A percentile compares a stretch with the other conserved stretches of the same genome.
These are phyloP conservation scores for Cotesia congregata DNA, from an alignment of 2,888 invertebrate species.

Conservation along the genomic window DNA sequence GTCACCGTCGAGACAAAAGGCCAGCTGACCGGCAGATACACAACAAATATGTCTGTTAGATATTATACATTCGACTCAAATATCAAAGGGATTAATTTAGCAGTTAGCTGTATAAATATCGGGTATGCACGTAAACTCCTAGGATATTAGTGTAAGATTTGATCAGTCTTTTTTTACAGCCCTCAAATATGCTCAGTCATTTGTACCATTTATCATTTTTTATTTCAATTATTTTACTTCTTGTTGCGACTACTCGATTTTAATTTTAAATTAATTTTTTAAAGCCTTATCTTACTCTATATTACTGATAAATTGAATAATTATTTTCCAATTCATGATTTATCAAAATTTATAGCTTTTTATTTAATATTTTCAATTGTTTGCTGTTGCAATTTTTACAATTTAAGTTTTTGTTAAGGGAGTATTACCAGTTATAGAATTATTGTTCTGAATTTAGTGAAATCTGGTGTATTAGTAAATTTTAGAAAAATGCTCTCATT, in stretches of 20 bases:
- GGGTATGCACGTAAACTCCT: not conserved
- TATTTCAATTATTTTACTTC: too few relatives aligned
- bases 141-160: not conserved
- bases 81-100: not conserved
- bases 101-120: not conserved
- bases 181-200: not conserved
- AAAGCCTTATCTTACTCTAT: too few relatives aligned
- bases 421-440: too few relatives aligned
- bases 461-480: too few relatives aligned
- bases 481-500: too few relatives aligned
- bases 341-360: too few relatives aligned
- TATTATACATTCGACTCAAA: not conserved
- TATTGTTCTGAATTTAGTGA: too few relatives aligned
- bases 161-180: not conserved
- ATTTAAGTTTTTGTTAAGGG: too few relatives aligned
- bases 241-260: not conserved
- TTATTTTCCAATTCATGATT: too few relatives aligned
- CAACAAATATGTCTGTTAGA: slow-evolving; percentile 9
- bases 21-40: slow-evolving; percentile 61
- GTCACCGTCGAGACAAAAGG: slow-evolving; percentile 60
- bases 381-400: too few relatives aligned
- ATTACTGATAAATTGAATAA: too few relatives aligned
- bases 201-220: not conserved
- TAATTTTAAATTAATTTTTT: not conserved
- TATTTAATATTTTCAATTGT: too few relatives aligned